Evolutionary conservation across 2,888 invertebrate genomes (phyloP), one percentile per base, ranked within the genome.

Genomic region (Aleiodes alternator): DNA sequence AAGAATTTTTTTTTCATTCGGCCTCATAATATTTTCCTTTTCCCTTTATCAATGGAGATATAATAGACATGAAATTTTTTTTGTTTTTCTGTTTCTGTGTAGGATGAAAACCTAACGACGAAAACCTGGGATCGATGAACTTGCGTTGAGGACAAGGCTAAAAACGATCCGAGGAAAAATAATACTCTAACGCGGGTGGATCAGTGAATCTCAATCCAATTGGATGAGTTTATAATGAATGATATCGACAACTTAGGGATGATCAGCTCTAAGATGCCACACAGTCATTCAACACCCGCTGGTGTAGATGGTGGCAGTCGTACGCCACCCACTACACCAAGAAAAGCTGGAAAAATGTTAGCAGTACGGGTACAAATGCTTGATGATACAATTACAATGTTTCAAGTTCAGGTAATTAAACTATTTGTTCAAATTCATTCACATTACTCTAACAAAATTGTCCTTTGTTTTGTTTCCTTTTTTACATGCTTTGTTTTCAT

Each of bases 281-380:
- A 96, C 90, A 96, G 96, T 83, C 92, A 95, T 88, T 95, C 95
- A 85, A 96, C 95, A 83, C 96, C 96, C 79, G 95, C 95, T 74
- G 96, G 96, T 80, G 96, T 96, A 85, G 96, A 96, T 91, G 94
- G 94, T 81, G 94, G 94, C 75, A 91, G 91, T 79, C 92, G 95
- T 79, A 95, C 96, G 80, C 95, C 95, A 76, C 95, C 95, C 71
- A 92, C 95, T 81, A 95, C 96, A 82, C 95, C 95, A 73, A 93
- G 95, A 85, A 96, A 95, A 86, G 94, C 94, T 84, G 96, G 96
- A 87, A 97, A 97, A 90, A 96, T 97, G 94, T 92, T 97, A 79
- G 96, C 96, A 72, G 94, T 96, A 79, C 92, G 96, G 82, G 95
- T 97, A 73, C 96, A 96, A 90, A 96, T 96, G 96, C 91, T 97